phyloP scores from a whole-genome alignment of 2,797 vertebrate genomes.

The Sarcoramphus papa region DNA sequence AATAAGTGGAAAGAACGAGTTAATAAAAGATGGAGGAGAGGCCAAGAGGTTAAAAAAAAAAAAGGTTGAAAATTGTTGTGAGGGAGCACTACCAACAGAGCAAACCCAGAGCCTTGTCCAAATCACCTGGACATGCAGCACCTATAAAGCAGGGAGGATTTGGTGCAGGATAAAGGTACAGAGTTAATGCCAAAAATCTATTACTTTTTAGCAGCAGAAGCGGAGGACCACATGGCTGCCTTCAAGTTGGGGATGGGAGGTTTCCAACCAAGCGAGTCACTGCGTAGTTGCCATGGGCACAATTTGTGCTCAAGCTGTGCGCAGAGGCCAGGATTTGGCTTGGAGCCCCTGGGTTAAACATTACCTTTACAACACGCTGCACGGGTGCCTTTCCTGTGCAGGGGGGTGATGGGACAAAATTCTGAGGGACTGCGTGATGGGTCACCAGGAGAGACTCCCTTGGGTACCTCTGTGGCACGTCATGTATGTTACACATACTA shows the following conservation, averaged over 20 bases:
- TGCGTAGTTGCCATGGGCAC: constrained; percentile 46
- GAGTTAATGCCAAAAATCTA: background rate
- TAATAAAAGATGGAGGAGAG: background rate
- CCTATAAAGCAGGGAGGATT: background rate
- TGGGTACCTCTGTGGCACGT: background rate
- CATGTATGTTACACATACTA: background rate
- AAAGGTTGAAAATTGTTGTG: background rate
- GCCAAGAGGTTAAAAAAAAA: background rate
- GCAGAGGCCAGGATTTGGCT: constrained; percentile 25
- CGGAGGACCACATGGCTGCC: constrained; percentile 19
- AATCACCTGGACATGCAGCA: background rate
- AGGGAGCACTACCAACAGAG: background rate
- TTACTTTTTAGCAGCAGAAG: constrained; percentile 36
- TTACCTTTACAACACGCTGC: background rate
- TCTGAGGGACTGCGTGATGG: background rate
- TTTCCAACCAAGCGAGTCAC: constrained; percentile 7
- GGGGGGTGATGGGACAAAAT: background rate
- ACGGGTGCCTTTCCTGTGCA: background rate
- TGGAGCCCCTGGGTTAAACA: constrained; percentile 31
- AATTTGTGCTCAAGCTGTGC: constrained; percentile 40
- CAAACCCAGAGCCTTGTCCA: background rate
- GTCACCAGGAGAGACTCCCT: background rate
- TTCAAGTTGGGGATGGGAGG: constrained; percentile 11
- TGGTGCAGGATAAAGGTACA: background rate
- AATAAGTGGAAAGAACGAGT: background rate